phyloP scores from a whole-genome alignment of 1,140 invertebrate species.

The Leptinotarsa lineolata region DNA sequence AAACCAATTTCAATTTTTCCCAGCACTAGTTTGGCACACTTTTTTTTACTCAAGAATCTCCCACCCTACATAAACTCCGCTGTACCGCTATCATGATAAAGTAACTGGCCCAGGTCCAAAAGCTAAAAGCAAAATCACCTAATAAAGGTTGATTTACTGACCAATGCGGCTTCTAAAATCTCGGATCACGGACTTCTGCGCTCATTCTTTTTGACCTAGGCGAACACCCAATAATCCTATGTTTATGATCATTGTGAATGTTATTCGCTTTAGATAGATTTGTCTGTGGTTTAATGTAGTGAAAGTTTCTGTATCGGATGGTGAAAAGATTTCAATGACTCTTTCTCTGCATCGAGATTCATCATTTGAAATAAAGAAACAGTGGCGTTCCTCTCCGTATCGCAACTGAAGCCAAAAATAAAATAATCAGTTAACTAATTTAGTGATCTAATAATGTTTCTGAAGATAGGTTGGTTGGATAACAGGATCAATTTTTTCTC shows the following conservation, averaged over 20 bases:
- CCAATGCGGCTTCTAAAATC: conserved; percentile 17
- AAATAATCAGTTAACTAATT: no score
- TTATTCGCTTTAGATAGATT: not conserved
- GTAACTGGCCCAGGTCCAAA: conserved; percentile 22
- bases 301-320: not conserved
- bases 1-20: no score
- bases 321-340: not conserved
- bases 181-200: conserved; percentile 19
- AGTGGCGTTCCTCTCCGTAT: no score
- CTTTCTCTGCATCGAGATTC: not conserved
- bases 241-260: not conserved
- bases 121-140: conserved; percentile 18
- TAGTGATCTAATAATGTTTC: no score
- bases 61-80: not conserved
- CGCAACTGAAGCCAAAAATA: no score
- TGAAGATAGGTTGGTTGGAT: no score
- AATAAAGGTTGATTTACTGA: conserved; percentile 26
- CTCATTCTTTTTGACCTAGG: conserved; percentile 12
- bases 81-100: conserved; percentile 14
- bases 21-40: not conserved
- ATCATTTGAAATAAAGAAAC: no score
- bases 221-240: not conserved
- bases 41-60: not conserved
- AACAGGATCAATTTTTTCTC: no score
- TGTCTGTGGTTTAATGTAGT: not conserved